Evolutionary conservation across 2,797 vertebrate genomes (phyloP), one percentile per base, ranked within the genome.

Genomic region (Semotilus atromaculatus): DNA sequence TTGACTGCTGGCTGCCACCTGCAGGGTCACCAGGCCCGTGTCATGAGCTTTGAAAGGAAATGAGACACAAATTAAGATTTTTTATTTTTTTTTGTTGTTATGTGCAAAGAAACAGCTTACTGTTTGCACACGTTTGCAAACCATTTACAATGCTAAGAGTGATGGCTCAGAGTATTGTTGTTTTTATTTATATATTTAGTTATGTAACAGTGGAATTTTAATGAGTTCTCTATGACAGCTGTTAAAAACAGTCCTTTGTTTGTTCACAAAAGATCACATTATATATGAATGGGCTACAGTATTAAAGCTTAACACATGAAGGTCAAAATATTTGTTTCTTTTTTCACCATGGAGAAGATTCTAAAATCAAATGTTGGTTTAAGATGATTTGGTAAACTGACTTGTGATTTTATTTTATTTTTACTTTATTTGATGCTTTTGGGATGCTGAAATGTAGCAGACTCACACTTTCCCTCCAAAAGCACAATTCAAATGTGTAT

Each of bases 11-110:
- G 97, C 97, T 89, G 97, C 97, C 85, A 99, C 98, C 95, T 99
- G 98, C 90, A 99, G 96, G 91, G 98, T 98, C 94, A 99, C 98
- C 5, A 99, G 96, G 89, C 98, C 98, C 62, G 98, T 99, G 92
- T 98, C 98, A 34, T 99, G 98, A 91, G 98, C 98, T 99, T 88
- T 8, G 18, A 64, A 31, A 16, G 29, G 19, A 83, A 36, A 81
- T 26, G 43, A 86, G 58, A 34, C 1, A 4, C 18, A 29, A 18
- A 43, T 68, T 1, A 1, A 51, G 45, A 4, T 5, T 0, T n/a
- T 4, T n/a, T n/a, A n/a, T 5, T 16, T 48, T 45, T 23, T 55
- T 21, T 60, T 13, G n/a, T n/a, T n/a, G n/a, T 16, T 3, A 16
- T 36, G 11, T 34, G 38, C 23, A 43, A 40, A 60, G 75, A 43